A percentile compares a stretch with the other conserved stretches of the same genome.
Evolutionary conservation across 2,113 vertebrate genomes (phyloP).

Genomic region (Anarrhichthys ocellatus): DNA sequence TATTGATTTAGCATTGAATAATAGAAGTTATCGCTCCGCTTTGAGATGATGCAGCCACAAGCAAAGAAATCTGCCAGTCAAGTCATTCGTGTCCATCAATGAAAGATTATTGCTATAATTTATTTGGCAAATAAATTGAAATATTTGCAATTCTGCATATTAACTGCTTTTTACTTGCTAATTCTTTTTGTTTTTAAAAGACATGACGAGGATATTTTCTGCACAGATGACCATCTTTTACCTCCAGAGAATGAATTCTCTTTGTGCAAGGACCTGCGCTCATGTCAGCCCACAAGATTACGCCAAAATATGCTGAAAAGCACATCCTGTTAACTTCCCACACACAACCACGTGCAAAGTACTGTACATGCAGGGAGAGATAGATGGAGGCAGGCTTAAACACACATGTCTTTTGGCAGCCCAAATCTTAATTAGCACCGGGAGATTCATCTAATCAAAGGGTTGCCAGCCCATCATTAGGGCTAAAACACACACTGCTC

Average conservation of each 20-base stretch:
- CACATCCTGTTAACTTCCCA: not conserved
- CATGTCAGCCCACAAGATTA: constrained; percentile 16
- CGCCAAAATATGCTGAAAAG: constrained; percentile 11
- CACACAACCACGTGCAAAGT: not conserved
- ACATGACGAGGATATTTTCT: not conserved
- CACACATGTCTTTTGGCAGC: constrained; percentile 71
- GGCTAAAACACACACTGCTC: constrained; percentile 69
- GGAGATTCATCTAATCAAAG: constrained; percentile 76
- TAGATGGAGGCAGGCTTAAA: constrained; percentile 48
- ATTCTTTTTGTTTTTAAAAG: not conserved
- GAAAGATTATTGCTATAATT: not conserved
- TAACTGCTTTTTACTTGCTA: not conserved
- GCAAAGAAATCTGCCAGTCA: not conserved
- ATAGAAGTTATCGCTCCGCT: not conserved
- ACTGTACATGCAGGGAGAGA: not conserved
- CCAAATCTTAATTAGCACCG: constrained; percentile 73
- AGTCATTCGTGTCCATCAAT: not conserved
- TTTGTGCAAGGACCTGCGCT: constrained; percentile 3
- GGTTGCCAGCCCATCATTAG: constrained; percentile 73
- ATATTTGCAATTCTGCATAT: not conserved
- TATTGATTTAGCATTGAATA: constrained; percentile 21
- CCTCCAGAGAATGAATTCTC: no score
- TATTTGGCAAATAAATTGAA: not conserved
- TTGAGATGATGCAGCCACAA: not conserved
- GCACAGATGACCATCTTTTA: not conserved